phyloP scores from a whole-genome alignment of 2,113 vertebrate species.

The Desmodus rotundus region DNA sequence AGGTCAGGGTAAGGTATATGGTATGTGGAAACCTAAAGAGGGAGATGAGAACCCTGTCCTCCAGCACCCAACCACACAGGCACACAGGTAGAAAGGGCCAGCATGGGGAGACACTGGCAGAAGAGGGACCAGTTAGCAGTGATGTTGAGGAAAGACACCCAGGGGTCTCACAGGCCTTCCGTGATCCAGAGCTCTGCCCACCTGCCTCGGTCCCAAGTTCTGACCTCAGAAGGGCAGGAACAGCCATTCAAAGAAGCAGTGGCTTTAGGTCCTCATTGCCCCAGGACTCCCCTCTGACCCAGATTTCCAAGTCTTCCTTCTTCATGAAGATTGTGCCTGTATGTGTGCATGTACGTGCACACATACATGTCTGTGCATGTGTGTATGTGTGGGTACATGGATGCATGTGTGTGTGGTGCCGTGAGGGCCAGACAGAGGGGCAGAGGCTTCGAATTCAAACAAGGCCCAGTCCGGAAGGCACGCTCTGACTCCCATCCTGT shows the following conservation, averaged over 20 bases:
- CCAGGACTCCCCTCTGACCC: neutral
- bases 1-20: neutral
- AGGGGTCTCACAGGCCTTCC: accelerated
- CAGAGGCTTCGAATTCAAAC: neutral
- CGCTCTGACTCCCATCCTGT: neutral
- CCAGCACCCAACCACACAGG: neutral
- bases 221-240: neutral
- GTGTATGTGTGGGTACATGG: neutral
- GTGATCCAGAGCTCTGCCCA: neutral
- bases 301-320: neutral
- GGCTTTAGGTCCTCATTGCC: neutral
- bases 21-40: neutral
- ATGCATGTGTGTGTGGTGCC: neutral
- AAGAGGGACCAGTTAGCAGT: neutral
- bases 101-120: neutral
- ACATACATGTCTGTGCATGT: accelerated
- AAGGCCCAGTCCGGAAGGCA: neutral
- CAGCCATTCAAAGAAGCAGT: neutral
- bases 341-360: too few relatives aligned
- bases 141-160: neutral
- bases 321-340: neutral
- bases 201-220: neutral
- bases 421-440: neutral
- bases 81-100: neutral
- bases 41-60: neutral